A percentile compares a stretch with the other conserved stretches of the same genome.
These are phyloP conservation scores for Nebria ingens DNA, from an alignment of 1,140 invertebrate genomes.

Conservation along the genomic window DNA sequence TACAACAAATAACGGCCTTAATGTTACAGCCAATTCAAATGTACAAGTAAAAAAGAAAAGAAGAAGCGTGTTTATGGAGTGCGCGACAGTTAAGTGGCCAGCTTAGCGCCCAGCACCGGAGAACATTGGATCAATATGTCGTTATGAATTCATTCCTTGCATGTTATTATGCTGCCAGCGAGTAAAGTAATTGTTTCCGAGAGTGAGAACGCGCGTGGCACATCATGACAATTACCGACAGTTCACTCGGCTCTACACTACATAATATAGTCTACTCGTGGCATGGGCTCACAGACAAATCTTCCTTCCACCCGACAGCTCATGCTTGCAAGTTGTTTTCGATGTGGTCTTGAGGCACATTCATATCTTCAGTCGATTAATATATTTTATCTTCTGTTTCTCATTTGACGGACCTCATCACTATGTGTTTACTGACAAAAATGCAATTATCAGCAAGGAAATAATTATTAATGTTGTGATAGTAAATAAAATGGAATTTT, in stretches of 20 bases:
- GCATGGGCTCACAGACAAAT: too few species aligned
- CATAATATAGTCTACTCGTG: too few species aligned
- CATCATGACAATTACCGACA: neutral
- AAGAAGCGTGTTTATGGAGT: neutral
- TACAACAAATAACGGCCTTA: neutral
- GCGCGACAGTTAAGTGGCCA: conserved; percentile 2
- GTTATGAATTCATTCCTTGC: conserved; percentile 20
- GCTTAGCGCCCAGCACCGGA: neutral
- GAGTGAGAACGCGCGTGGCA: conserved; percentile 5
- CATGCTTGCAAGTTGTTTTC: too few species aligned
- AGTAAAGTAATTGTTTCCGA: conserved; percentile 18
- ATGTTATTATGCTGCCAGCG: conserved; percentile 14
- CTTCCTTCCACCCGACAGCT: too few species aligned
- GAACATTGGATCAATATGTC: conserved; percentile 14
- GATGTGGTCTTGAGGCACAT: too few species aligned
- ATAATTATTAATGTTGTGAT: too few species aligned
- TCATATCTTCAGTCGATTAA: too few species aligned
- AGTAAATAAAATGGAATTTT: too few species aligned
- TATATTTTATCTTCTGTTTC: too few species aligned
- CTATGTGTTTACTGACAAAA: too few species aligned
- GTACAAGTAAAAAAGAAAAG: neutral
- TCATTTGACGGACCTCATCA: too few species aligned
- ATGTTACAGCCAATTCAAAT: neutral
- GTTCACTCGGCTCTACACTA: neutral
- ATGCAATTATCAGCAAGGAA: too few species aligned